phyloP scores from a whole-genome alignment of 2,797 vertebrate species.

The Danio kyathit region DNA sequence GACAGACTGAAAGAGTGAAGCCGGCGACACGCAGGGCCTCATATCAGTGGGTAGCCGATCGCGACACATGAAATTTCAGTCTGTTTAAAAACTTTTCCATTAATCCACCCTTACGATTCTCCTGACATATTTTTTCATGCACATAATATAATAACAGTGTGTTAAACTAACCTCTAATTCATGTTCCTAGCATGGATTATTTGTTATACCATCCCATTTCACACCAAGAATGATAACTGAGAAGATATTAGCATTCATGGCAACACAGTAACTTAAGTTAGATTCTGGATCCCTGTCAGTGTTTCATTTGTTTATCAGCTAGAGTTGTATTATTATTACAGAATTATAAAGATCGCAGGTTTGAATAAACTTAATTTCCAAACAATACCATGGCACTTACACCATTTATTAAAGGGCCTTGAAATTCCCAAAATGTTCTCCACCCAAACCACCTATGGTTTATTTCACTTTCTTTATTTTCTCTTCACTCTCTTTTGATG shows the following conservation, averaged over 20 bases:
- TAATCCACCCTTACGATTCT: slow-evolving; percentile 15
- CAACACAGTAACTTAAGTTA: too few relatives aligned
- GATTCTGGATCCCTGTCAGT: too few relatives aligned
- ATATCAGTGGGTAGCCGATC: neutral
- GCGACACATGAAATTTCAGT: neutral
- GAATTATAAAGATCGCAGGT: neutral
- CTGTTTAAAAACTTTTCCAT: slow-evolving; percentile 26
- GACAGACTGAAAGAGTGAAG: slow-evolving; percentile 29
- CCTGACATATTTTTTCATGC: neutral
- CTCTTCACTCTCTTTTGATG: slow-evolving; percentile 23
- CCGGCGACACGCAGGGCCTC: slow-evolving; percentile 8
- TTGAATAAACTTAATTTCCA: neutral
- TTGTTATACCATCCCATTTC: slow-evolving; percentile 7
- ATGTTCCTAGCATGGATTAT: slow-evolving; percentile 14
- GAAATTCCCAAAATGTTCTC: neutral
- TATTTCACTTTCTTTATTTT: slow-evolving; percentile 20
- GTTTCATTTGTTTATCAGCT: too few relatives aligned
- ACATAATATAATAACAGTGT: slow-evolving; percentile 22
- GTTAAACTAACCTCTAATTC: slow-evolving; percentile 10
- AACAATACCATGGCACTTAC: neutral
- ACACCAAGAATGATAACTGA: neutral
- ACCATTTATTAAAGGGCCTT: neutral
- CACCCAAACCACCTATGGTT: neutral
- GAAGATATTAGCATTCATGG: too few relatives aligned
- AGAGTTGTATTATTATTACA: too few relatives aligned